phyloP scores from a whole-genome alignment of 2,888 invertebrate species.

The Aphelenchoides bicaudatus region DNA sequence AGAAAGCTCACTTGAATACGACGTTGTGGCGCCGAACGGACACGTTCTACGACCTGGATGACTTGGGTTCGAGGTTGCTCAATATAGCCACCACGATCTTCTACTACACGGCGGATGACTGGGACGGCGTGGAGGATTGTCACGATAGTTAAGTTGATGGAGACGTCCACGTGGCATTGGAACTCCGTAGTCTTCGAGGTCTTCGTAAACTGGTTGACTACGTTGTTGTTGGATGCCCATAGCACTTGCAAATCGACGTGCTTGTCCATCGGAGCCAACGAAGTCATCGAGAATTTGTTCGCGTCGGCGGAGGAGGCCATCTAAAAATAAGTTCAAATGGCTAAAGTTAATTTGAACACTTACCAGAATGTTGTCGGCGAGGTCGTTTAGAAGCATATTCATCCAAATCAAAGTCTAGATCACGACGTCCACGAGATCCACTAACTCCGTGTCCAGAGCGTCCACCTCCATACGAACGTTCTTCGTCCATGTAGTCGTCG shows the following conservation, averaged over 20 bases:
- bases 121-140: background rate
- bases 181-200: background rate
- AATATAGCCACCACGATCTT: background rate
- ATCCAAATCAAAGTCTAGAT: background rate
- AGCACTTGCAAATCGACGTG: constrained; percentile 4
- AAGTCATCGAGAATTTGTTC: background rate
- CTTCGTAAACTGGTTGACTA: no score
- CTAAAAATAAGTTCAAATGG: background rate
- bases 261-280: background rate
- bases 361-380: no score
- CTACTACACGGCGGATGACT: background rate
- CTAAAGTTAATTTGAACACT: background rate
- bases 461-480: no score
- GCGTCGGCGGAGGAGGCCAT: background rate
- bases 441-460: constrained; percentile 3
- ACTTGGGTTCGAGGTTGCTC: background rate
- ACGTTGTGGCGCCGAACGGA: background rate
- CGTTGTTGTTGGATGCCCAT: constrained; percentile 90
- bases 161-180: background rate
- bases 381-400: background rate
- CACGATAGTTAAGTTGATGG: background rate
- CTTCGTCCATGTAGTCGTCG: constrained; percentile 5
- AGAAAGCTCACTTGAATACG: constrained; percentile 4
- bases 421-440: constrained; percentile 4
- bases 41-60: constrained; percentile 8